Percentiles rank a stretch among this genome's conserved stretches.
Evolutionary conservation across 2,113 vertebrate genomes (phyloP).

Genomic region (Pampusana beccarii): DNA sequence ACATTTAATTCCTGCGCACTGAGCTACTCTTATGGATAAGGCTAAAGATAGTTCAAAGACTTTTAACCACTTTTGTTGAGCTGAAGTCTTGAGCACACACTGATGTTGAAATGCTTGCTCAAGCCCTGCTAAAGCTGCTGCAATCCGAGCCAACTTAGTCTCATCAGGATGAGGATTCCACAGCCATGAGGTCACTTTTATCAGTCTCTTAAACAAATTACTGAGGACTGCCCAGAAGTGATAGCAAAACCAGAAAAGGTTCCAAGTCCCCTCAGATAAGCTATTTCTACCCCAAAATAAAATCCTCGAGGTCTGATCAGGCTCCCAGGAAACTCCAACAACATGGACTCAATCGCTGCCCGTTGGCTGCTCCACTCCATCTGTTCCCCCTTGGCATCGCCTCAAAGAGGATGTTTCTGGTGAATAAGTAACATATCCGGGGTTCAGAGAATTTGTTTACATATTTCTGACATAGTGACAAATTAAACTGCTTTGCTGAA

Average conservation of each 20-base stretch:
- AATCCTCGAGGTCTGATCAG: neutral
- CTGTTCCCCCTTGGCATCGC: constrained; percentile 49
- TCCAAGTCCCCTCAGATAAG: neutral
- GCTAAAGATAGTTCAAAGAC: neutral
- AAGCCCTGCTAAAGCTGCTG: neutral
- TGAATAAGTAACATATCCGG: constrained; percentile 46
- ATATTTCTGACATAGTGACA: constrained; percentile 22
- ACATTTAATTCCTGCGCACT: neutral
- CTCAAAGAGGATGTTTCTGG: constrained; percentile 65
- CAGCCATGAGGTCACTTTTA: neutral
- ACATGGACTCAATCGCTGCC: constrained; percentile 61
- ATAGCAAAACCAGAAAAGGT: neutral
- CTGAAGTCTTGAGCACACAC: neutral
- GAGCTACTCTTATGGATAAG: neutral
- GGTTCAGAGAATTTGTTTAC: constrained; percentile 35
- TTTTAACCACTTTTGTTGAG: neutral
- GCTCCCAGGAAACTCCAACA: constrained; percentile 72
- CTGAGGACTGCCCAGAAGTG: neutral
- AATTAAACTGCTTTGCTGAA: constrained; percentile 40
- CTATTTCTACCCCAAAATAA: neutral
- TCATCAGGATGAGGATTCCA: neutral
- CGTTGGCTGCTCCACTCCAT: constrained; percentile 56
- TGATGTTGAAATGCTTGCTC: neutral
- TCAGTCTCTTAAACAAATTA: neutral
- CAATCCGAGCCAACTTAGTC: neutral